These are phyloP conservation scores for Atrina japonica DNA, from an alignment of 2,888 invertebrate genomes.

Conservation along the genomic window DNA sequence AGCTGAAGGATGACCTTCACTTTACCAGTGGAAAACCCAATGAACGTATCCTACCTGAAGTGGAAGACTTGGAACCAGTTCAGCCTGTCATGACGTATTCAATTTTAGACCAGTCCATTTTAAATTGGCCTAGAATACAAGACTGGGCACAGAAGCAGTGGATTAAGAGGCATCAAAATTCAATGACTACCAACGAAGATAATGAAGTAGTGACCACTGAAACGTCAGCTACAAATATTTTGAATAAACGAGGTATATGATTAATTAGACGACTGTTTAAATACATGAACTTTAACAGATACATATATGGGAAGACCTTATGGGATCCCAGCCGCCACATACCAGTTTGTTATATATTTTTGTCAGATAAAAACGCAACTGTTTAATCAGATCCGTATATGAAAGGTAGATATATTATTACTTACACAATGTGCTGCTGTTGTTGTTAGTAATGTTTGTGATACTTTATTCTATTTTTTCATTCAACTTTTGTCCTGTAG, in stretches of 20 bases:
- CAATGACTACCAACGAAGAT: conserved; percentile 36
- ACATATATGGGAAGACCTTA: too few species aligned
- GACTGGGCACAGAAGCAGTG: conserved; percentile 80
- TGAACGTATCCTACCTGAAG: conserved; percentile 54
- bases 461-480: too few species aligned
- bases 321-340: too few species aligned
- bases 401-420: too few species aligned
- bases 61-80: conserved; percentile 60
- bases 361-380: too few species aligned
- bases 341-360: too few species aligned
- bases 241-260: background rate
- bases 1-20: conserved; percentile 47
- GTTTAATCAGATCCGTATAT: too few species aligned
- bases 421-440: too few species aligned
- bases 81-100: conserved; percentile 75
- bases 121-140: conserved; percentile 79
- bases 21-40: conserved; percentile 63
- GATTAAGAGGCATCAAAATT: conserved; percentile 74
- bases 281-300: background rate
- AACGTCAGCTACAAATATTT: background rate
- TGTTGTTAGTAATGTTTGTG: too few species aligned
- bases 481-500: too few species aligned
- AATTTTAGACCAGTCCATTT: conserved; percentile 78
- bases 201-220: background rate
- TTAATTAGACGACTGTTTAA: background rate